A percentile compares a stretch with the other conserved stretches of the same genome.
Evolutionary conservation across 2,797 vertebrate species (phyloP).

Genomic region (Bucorvus abyssinicus): DNA sequence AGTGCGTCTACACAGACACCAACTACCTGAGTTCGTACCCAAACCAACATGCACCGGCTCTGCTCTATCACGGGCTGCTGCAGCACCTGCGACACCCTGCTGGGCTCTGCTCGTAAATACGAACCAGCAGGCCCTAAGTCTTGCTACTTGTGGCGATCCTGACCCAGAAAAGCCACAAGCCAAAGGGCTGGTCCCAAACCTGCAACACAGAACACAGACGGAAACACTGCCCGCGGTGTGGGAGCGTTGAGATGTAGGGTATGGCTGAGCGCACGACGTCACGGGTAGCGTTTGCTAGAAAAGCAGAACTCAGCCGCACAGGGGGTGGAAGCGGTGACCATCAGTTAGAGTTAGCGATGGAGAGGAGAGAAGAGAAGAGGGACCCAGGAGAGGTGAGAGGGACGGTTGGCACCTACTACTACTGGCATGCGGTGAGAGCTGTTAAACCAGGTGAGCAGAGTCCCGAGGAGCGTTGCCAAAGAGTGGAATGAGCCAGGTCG

Average conservation of each 20-base stretch:
- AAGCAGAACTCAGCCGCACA: slow-evolving; percentile 61
- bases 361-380: slow-evolving; percentile 15
- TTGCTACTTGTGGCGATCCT: neutral
- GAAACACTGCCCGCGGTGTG: slow-evolving; percentile 33
- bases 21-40: neutral
- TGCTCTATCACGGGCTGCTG: neutral
- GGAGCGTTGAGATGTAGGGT: slow-evolving; percentile 9
- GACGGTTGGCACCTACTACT: slow-evolving; percentile 58
- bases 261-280: neutral
- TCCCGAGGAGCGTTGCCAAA: neutral
- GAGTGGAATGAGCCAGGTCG: neutral
- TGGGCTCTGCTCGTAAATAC: neutral
- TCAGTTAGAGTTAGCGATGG: slow-evolving; percentile 2
- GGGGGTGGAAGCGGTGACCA: neutral
- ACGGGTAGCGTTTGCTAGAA: slow-evolving; percentile 2
- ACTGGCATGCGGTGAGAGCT: slow-evolving; percentile 73
- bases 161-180: neutral
- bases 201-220: slow-evolving; percentile 40
- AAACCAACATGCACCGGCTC: neutral
- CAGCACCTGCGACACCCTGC: neutral
- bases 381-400: slow-evolving; percentile 34
- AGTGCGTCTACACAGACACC: neutral
- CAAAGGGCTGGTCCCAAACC: slow-evolving; percentile 28
- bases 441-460: slow-evolving; percentile 69
- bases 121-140: neutral